phyloP scores from a whole-genome alignment of 1,140 invertebrate species.

The Anoplolepis gracilipes region DNA sequence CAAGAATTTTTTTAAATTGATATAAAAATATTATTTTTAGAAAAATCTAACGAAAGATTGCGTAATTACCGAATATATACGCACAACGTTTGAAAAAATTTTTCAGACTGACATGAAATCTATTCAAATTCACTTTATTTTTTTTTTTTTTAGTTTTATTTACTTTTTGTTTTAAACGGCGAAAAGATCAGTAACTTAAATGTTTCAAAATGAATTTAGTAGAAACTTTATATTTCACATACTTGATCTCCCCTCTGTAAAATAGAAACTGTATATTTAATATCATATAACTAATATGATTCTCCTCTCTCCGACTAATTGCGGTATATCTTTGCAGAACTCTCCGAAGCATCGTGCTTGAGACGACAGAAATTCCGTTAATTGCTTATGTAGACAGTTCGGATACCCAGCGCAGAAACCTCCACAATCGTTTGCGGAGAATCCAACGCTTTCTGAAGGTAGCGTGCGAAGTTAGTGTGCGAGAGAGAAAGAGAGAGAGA shows the following conservation, averaged over 20 bases:
- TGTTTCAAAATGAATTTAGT: neutral
- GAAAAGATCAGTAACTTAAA: neutral
- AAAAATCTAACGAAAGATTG: neutral
- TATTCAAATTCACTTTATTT: neutral
- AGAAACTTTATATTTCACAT: neutral
- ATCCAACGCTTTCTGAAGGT: constrained; percentile 22
- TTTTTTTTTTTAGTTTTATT: neutral
- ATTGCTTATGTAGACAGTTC: constrained; percentile 50
- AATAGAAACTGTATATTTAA: neutral
- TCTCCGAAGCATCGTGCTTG: neutral
- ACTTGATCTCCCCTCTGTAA: neutral
- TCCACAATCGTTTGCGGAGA: constrained; percentile 30
- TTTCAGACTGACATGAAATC: neutral
- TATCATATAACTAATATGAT: constrained; percentile 15
- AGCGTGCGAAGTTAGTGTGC: neutral
- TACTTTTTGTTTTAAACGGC: neutral
- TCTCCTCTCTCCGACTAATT: constrained; percentile 7
- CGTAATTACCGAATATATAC: neutral
- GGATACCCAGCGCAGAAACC: neutral
- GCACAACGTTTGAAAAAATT: neutral
- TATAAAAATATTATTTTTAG: neutral
- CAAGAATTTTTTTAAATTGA: neutral
- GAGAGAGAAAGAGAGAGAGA: neutral
- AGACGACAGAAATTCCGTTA: constrained; percentile 26
- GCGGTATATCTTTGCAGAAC: neutral